phyloP scores from a whole-genome alignment of 2,113 vertebrate species.

The Melospiza georgiana region DNA sequence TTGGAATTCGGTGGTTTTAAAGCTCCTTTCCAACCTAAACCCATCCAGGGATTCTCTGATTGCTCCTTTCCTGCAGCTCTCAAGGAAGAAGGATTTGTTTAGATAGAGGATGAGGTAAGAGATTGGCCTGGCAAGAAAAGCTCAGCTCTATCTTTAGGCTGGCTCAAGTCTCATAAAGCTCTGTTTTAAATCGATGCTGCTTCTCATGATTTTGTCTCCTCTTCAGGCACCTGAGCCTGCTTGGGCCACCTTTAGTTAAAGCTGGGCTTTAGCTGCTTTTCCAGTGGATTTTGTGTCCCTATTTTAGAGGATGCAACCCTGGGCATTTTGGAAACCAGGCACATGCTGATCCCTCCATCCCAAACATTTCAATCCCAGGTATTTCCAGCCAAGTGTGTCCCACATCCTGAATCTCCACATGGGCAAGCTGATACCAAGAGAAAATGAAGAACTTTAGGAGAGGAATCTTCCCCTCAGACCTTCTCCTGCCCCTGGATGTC shows the following conservation, averaged over 20 bases:
- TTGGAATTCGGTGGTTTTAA: fast-evolving
- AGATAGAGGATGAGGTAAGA: neutral
- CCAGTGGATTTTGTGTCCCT: neutral
- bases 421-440: neutral
- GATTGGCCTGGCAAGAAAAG: neutral
- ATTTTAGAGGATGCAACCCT: neutral
- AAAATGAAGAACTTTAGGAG: neutral
- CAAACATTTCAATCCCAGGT: neutral
- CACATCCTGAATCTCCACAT: neutral
- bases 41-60: no score
- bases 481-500: neutral
- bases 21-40: neutral
- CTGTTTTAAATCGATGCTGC: neutral
- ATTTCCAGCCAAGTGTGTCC: neutral
- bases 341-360: neutral
- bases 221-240: neutral
- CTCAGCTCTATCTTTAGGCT: neutral
- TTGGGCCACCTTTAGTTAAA: neutral
- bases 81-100: neutral
- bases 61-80: neutral
- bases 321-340: neutral
- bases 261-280: neutral
- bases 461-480: neutral
- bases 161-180: neutral
- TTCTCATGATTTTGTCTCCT: neutral